These are phyloP conservation scores for Apteryx mantelli DNA, from an alignment of 2,113 vertebrate genomes.

Conservation along the genomic window DNA sequence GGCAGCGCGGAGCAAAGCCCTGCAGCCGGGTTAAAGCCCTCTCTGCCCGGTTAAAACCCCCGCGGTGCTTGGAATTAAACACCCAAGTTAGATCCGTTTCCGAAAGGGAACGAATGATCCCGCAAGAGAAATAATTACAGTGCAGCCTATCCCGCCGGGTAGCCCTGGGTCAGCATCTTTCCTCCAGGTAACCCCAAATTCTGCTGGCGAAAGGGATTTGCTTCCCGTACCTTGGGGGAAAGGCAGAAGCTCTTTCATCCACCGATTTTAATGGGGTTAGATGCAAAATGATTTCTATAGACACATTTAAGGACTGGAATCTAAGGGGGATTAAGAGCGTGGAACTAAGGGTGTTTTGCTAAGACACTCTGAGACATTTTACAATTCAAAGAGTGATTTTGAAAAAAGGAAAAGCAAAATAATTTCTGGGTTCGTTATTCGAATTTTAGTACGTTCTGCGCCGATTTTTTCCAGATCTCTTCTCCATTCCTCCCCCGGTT, in stretches of 20 bases:
- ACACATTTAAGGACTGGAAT: fast-evolving
- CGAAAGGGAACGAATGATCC: neutral
- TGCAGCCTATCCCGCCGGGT: neutral
- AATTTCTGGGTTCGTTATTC: neutral
- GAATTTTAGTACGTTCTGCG: neutral
- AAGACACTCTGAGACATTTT: neutral
- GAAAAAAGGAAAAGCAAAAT: neutral
- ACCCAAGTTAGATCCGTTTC: neutral
- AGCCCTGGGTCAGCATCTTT: neutral
- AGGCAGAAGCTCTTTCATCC: fast-evolving
- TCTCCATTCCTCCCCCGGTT: neutral
- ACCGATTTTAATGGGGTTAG: fast-evolving
- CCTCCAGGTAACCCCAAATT: neutral
- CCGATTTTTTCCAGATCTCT: neutral
- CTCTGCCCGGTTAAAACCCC: neutral
- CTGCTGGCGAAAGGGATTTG: neutral
- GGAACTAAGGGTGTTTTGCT: neutral
- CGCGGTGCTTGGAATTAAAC: fast-evolving
- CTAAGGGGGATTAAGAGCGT: neutral
- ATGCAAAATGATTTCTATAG: neutral
- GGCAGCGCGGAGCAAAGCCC: neutral
- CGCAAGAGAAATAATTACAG: fast-evolving
- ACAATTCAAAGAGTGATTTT: fast-evolving
- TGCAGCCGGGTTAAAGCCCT: neutral
- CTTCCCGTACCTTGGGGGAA: no score